Evolutionary conservation across 2,797 vertebrate genomes (phyloP).

Genomic region (Enteromius paludinosus): DNA sequence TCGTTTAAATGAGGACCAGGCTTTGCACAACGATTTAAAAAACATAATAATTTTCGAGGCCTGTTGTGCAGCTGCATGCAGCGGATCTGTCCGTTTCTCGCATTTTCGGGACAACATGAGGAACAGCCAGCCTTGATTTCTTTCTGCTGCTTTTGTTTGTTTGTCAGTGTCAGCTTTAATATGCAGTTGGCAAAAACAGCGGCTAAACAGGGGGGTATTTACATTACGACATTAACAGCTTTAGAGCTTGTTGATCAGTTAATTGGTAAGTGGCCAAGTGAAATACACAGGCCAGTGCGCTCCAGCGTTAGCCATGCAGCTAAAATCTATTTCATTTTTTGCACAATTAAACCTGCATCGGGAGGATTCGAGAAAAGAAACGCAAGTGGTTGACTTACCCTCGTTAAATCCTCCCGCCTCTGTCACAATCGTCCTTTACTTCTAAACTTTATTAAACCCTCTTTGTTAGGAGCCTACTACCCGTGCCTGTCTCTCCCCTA

Average conservation of each 20-base stretch:
- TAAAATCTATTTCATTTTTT: slow-evolving; percentile 28
- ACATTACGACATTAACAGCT: slow-evolving; percentile 37
- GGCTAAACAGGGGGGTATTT: neutral
- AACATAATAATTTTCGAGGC: neutral
- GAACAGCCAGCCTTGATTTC: slow-evolving; percentile 50
- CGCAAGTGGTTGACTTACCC: slow-evolving; percentile 60
- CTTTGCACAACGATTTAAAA: neutral
- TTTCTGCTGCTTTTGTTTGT: neutral
- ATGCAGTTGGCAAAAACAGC: neutral
- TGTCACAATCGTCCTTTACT: slow-evolving; percentile 56
- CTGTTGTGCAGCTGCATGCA: slow-evolving; percentile 25
- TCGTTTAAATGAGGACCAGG: neutral
- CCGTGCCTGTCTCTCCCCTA: slow-evolving; percentile 73
- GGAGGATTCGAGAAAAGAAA: neutral
- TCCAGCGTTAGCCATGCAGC: slow-evolving; percentile 54
- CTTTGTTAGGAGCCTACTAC: slow-evolving; percentile 54
- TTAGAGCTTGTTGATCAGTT: slow-evolving; percentile 53
- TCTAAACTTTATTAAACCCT: slow-evolving; percentile 58
- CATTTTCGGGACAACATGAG: slow-evolving; percentile 52
- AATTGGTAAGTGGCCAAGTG: slow-evolving; percentile 22
- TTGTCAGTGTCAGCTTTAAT: slow-evolving; percentile 24
- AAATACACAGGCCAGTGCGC: slow-evolving; percentile 27
- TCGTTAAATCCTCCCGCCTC: slow-evolving; percentile 60
- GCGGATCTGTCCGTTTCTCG: slow-evolving; percentile 31
- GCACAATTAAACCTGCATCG: slow-evolving; percentile 5